Base-by-base conservation (phyloP, 2,888 invertebrate species). In the Anorthoa munda region DNA sequence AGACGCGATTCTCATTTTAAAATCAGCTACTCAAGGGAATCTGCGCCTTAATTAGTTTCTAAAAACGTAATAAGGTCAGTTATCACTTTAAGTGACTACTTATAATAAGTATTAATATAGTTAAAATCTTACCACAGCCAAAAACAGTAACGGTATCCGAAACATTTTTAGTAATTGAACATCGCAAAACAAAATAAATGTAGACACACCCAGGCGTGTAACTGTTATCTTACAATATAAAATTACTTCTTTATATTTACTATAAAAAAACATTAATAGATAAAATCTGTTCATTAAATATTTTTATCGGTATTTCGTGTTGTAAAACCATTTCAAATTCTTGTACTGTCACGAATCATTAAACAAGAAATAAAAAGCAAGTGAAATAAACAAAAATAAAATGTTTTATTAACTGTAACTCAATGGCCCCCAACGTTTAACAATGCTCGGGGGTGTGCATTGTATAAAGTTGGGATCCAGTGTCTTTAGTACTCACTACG, bases 111-210 rank as follows among this genome's bases (percentile, higher is more conserved):
- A 39, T 7, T 39, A 21, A 31, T 46, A 21, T 5, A 18, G 5
- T 66, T 48, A 53, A 53, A 60, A 26, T 7, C 64, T 73, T 75
- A 72, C 72, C 75, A 31, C 1, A 63, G 23, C 17, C 55, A 75
- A 2, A 48, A 73, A 12, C 1, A 65, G 15, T 26, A 75, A 48
- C 9, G 17, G 4, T 15, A 45, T 3, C 5, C 48, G 13, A 12
- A 75, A 55, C 65, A 65, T 75, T 45, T 31, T 63, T 7, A 31
- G 2, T 18, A 71, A 71, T 1, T 17, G 4, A 50, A 72, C 26
- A 75, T 61, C n/a, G 11, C 2, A 48, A 48, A 46, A 39, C 2
- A 39, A n/a, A 46, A 2, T 21, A 17, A n/a, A 46, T 39, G 21
- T 56, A 45, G 4, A 26, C 23, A 31, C 53, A n/a, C 4, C n/a